Evolutionary conservation across 2,113 vertebrate species (phyloP).

Genomic region (Mugil cephalus): DNA sequence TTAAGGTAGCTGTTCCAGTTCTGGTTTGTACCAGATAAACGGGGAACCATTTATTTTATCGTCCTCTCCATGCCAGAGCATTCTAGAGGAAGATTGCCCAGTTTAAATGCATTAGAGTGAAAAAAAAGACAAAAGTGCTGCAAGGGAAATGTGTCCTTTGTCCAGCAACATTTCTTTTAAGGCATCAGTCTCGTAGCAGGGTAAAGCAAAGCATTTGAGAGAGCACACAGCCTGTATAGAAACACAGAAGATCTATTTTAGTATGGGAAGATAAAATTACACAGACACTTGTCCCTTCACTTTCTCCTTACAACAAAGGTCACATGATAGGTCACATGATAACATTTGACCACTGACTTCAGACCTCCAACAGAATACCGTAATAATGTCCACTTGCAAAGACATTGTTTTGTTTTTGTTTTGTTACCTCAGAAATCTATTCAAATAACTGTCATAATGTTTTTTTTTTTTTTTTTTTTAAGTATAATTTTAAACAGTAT

Average conservation of each 20-base stretch:
- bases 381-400: slow-evolving; percentile 1
- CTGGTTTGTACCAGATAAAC: slow-evolving; percentile 47
- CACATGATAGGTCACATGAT: slow-evolving; percentile 80
- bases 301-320: slow-evolving; percentile 66
- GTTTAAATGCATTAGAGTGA: slow-evolving; percentile 57
- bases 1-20: slow-evolving; percentile 27
- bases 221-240: slow-evolving; percentile 50
- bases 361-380: slow-evolving; percentile 15
- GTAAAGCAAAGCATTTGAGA: slow-evolving; percentile 48
- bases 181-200: slow-evolving; percentile 39
- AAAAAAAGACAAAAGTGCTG: slow-evolving; percentile 60
- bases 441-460: too few species aligned
- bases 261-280: slow-evolving; percentile 18
- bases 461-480: too few species aligned
- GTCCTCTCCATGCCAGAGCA: slow-evolving; percentile 42
- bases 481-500: too few species aligned
- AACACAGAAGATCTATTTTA: slow-evolving; percentile 36
- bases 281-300: slow-evolving; percentile 63
- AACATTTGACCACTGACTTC: slow-evolving; percentile 66
- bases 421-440: too few species aligned
- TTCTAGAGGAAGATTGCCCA: slow-evolving; percentile 52
- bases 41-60: slow-evolving; percentile 46
- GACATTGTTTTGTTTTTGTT: too few species aligned
- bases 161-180: slow-evolving; percentile 33
- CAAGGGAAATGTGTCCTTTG: slow-evolving; percentile 59